Evolutionary conservation across 2,888 invertebrate genomes (phyloP), one percentile per base, ranked within the genome.

Genomic region (Keiferia lycopersicella): DNA sequence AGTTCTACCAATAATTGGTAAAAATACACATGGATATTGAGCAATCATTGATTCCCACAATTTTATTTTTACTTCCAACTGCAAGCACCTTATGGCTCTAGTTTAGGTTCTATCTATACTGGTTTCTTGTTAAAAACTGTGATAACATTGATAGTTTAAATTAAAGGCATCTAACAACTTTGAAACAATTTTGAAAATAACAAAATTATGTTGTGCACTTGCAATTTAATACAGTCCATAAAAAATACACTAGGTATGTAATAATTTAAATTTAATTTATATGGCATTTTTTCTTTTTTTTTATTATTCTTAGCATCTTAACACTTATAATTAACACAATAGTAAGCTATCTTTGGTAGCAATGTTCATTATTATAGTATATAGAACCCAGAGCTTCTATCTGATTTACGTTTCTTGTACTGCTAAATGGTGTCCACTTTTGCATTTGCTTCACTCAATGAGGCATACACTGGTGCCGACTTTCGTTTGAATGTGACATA

Each of bases 401-500:
- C 74, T 69, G 77, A 73, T 69, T 76, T 76, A 64, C 70, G 67
- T 71, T 74, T 75, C n/a, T 72, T 56, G 66, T 64, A 69, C 60
- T 73, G 79, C 83, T 88, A 90, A 79, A 90, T 85, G 0, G 87
- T 88, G 68, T 88, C 91, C 48, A 90, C 82, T 74, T 85, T 87
- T 26, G 77, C 77, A 71, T 82, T 84, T 38, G 73, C 76, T 64
- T 77, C 75, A 64, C 77, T 82, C 0, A 91, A 67, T 20, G 83
- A 78, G 60, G 79, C 73, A 68, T 91, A 87, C 1, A 78, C 73
- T 4, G 77, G 68, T 8, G 75, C 66, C 2, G 94, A 93, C 72
- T 93, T 94, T 68, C 92, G 93, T 70, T 94, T 94, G 82, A 97
- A 97, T 22, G 97, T 97, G 10, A 97, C 96, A 90, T 96, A 97